Evolutionary conservation across 2,797 vertebrate genomes (phyloP), one percentile per base, ranked within the genome.

Genomic region (Xiphorhynchus erythropygius): DNA sequence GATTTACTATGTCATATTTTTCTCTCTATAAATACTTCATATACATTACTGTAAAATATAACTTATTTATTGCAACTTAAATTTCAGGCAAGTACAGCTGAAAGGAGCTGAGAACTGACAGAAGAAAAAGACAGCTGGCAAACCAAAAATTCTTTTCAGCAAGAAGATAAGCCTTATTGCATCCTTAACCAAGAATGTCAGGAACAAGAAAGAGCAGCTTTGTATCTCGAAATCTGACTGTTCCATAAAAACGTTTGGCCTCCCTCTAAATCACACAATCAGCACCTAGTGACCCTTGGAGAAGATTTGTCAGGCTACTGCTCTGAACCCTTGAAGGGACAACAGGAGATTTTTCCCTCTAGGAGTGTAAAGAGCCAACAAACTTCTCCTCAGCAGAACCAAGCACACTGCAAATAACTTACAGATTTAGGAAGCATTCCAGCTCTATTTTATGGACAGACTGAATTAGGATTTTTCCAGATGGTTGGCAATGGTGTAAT

Each of bases 401-500:
- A 86, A 18, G 5, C 44, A 27, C 37, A 10, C 24, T 57, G 63
- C 85, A 89, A 82, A 74, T 70, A 84, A 74, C 44, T 86, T 56
- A 71, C 13, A 94, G 76, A 76, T 90, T 84, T 65, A 74, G 30
- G 56, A 70, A 82, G 63, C 77, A 67, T 70, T 87, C 52, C 85
- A 91, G 63, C 39, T 79, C 74, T n/a, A 7, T 18, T 67, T 90
- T 81, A 90, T n/a, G 52, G 50, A 82, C 2, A 79, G 33, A 52
- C 55, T 57, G 70, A 83, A 93, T 91, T 17, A 67, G 47, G 60
- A 73, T 60, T 91, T 84, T 94, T 59, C 87, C 96, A 97, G 89
- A 91, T 91, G 95, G 83, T 5, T 93, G 73, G 60, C 70, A 88
- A 49, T 30, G 50, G 35, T 47, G 33, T 50, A 90, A 81, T 3